phyloP scores from a whole-genome alignment of 2,888 invertebrate species.

The Prosapia bicincta region DNA sequence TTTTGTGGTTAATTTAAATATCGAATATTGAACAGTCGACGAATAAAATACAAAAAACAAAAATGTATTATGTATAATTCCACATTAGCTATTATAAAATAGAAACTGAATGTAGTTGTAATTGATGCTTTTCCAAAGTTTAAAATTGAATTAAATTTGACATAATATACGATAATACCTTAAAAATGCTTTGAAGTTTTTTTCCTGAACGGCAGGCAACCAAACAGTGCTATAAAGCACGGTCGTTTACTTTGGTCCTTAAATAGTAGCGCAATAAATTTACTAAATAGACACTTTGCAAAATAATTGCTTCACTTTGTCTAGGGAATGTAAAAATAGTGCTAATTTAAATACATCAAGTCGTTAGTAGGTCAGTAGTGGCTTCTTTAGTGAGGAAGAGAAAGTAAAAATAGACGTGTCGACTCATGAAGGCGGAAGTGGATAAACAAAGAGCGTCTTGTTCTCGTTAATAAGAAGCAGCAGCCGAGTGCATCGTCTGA shows the following conservation, averaged over 20 bases:
- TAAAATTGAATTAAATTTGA: too few species aligned
- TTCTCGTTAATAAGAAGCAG: background rate
- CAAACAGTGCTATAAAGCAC: too few species aligned
- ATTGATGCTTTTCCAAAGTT: too few species aligned
- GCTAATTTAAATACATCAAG: background rate
- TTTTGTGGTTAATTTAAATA: too few species aligned
- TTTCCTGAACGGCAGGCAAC: too few species aligned
- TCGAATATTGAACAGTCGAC: too few species aligned
- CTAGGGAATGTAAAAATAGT: background rate
- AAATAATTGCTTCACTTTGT: background rate
- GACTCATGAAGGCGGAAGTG: background rate
- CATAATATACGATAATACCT: too few species aligned
- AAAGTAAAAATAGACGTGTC: background rate
- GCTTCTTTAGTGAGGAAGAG: background rate
- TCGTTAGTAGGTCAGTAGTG: background rate
- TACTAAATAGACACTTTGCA: background rate
- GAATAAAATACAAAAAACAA: too few species aligned
- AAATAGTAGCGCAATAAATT: background rate
- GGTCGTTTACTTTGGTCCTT: background rate
- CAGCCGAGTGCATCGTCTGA: background rate
- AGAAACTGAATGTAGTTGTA: too few species aligned
- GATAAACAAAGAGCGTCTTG: background rate
- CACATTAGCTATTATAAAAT: too few species aligned
- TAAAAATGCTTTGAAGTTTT: too few species aligned
- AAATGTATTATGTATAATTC: too few species aligned